These are phyloP conservation scores for Lysandra bellargus DNA, from an alignment of 2,888 invertebrate species.

Conservation along the genomic window DNA sequence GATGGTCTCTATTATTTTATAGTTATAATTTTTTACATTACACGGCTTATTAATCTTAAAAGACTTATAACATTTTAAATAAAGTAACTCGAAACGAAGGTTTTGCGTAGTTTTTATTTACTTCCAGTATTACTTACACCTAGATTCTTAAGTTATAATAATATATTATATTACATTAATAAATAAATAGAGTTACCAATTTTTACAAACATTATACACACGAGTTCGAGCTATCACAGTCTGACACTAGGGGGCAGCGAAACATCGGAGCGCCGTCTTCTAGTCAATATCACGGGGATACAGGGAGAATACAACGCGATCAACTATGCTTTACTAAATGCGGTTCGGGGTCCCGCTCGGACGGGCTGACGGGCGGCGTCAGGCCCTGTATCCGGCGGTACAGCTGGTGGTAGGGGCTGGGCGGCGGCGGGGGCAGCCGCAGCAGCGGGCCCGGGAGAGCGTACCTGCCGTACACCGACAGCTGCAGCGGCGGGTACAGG, in stretches of 20 bases:
- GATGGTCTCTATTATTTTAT: background rate
- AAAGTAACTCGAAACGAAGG: constrained; percentile 42
- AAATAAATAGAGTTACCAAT: constrained; percentile 76
- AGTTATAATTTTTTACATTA: background rate
- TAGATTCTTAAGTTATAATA: constrained; percentile 67
- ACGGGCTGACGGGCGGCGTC: constrained; percentile 58
- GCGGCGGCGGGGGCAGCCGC: constrained; percentile 71
- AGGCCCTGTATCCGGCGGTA: constrained; percentile 73
- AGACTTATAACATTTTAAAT: background rate
- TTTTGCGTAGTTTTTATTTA: constrained; percentile 61
- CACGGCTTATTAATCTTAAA: too few species aligned
- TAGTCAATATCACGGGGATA: constrained; percentile 41
- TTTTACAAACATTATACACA: constrained; percentile 65
- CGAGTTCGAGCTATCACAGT: constrained; percentile 66
- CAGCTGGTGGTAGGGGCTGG: constrained; percentile 66
- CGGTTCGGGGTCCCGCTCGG: constrained; percentile 59
- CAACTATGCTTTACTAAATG: constrained; percentile 80
- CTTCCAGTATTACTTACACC: constrained; percentile 64
- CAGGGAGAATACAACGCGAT: constrained; percentile 49
- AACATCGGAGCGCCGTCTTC: constrained; percentile 36
- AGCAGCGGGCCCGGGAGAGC: constrained; percentile 75
- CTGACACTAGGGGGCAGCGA: constrained; percentile 43
- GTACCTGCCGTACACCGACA: constrained; percentile 85
- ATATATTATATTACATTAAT: constrained; percentile 70
- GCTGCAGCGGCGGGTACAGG: constrained; percentile 76